Evolutionary conservation across 2,888 invertebrate genomes (phyloP).

Genomic region (Sceliomorpha sp.): DNA sequence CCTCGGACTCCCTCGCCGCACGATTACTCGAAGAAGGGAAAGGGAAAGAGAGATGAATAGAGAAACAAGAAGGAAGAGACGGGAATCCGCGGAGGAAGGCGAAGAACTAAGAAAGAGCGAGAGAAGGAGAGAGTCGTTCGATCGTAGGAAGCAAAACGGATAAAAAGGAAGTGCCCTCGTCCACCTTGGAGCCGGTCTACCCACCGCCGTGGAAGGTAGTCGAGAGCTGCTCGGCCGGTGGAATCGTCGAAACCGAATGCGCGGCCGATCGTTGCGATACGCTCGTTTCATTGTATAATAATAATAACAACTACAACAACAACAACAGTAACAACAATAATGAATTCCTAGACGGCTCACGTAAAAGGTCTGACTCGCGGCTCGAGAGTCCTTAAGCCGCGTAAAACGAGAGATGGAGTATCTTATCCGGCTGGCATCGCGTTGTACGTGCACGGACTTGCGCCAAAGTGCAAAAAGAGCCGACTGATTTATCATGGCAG

Average conservation of each 20-base stretch:
- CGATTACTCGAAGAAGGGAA: constrained; percentile 24
- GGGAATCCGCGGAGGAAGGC: constrained; percentile 19
- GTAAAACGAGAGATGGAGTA: too few relatives aligned
- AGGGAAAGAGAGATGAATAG: not conserved
- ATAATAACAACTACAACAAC: not conserved
- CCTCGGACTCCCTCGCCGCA: constrained; percentile 42
- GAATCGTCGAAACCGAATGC: too few relatives aligned
- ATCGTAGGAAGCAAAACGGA: constrained; percentile 55
- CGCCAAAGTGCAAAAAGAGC: constrained; percentile 3
- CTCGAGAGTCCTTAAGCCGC: too few relatives aligned
- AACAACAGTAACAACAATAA: too few relatives aligned
- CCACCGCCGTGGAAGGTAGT: constrained; percentile 43
- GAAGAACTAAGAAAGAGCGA: too few relatives aligned
- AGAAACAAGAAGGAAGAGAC: not conserved
- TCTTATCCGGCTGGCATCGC: too few relatives aligned
- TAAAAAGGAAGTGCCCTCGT: constrained; percentile 50
- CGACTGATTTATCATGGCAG: constrained; percentile 18
- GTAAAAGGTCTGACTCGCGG: too few relatives aligned
- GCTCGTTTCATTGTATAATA: constrained; percentile 5
- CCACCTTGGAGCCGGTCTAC: constrained; percentile 55
- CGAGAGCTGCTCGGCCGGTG: constrained; percentile 5
- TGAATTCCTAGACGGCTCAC: too few relatives aligned
- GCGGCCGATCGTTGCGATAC: constrained; percentile 4
- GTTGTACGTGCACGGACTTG: too few relatives aligned
- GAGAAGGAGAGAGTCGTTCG: constrained; percentile 16